Base-by-base conservation (phyloP, 2,113 vertebrate species). In the Alouatta palliata region DNA sequence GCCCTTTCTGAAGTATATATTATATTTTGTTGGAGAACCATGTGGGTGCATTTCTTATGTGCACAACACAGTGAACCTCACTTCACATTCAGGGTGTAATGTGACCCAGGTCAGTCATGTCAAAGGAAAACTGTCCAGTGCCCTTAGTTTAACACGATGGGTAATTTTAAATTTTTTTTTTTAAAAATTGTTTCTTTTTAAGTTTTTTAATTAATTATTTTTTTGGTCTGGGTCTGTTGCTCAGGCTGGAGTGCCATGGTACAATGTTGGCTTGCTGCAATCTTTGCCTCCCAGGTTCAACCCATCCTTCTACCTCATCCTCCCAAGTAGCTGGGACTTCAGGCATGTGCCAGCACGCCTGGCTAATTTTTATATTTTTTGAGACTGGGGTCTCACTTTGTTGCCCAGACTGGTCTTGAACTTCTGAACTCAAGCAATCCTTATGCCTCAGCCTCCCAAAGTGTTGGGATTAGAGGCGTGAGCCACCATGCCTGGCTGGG, bases 11-110 rank as follows among this genome's bases (percentile, higher is more conserved):
- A 81, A 25, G 43, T 73, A 4, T 73, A 30, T 79, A 35, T 79
- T 92, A 2, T 81, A 49, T 90, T 85, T 86, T 90, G 32, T 90
- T 90, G 21, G 49, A 70, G 66, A 93, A 95, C 35, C 45, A 82
- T 43, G 5, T 32, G 56, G 23, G 61, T 90, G 35, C 27, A 76
- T 87, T 93, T 76, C 81, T 52, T 83, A 43, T 2, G 43, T 91
- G 7, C 45, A 47, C 6, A 91, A 64, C 40, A 47, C 45, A 52
- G 3, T 71, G 40, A 93, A 47, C 37, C 32, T 35, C 27, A 45
- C 80, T 90, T 45, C 37, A 47, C 19, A 49, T 81, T 64, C 43
- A 82, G 5, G 14, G 40, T 83, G 37, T 61, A 37, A 83, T 76
- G 23, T 43, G 70, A 84, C 45, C 54, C 30, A 61, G 45, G 27